Evolutionary conservation across 1,140 invertebrate species (phyloP), one percentile per base, ranked within the genome.

Genomic region (Leptestheria dahalacensis): DNA sequence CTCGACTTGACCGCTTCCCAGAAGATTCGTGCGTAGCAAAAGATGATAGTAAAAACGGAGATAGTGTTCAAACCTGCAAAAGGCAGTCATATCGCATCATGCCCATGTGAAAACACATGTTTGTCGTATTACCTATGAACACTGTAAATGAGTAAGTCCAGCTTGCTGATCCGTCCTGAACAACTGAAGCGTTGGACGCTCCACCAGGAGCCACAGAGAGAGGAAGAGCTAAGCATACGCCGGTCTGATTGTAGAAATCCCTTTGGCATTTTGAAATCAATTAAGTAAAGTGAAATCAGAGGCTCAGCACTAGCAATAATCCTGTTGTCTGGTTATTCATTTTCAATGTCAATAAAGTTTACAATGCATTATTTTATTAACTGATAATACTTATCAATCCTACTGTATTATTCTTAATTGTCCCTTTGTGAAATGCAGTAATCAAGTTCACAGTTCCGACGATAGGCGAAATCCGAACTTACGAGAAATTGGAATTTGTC

Each of bases 91-190:
- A n/a, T n/a, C n/a, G n/a, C n/a, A n/a, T 41, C 33, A 41, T 15
- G 33, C 15, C 15, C 33, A n/a, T n/a, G n/a, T 62, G 20, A 25
- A 29, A 56, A 56, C 11, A 1, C 15, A 56, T 29, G 29, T 18
- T 56, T 41, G 59, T 77, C 77, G 3, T 77, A 28, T 6, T 67
- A 71, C 71, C 75, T 3, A 80, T 66, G 66, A 79, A 80, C 4
- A 80, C 70, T 62, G 76, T 75, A 10, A 79, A 75, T 0, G 78
- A 78, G 64, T 79, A 80, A 65, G 79, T 74, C 79, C 79, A 55
- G 67, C 72, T 0, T 41, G 33, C 33, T 41, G 33, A 15, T 41
- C 6, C 33, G 33, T 15, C 33, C 15, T 15, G n/a, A n/a, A 41
- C 15, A 15, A 15, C 33, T 41, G 33, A 15, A 41, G n/a, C n/a